A percentile compares a stretch with the other conserved stretches of the same genome.
phyloP scores from a whole-genome alignment of 2,113 vertebrate species.

The Sakesphorus luctuosus region DNA sequence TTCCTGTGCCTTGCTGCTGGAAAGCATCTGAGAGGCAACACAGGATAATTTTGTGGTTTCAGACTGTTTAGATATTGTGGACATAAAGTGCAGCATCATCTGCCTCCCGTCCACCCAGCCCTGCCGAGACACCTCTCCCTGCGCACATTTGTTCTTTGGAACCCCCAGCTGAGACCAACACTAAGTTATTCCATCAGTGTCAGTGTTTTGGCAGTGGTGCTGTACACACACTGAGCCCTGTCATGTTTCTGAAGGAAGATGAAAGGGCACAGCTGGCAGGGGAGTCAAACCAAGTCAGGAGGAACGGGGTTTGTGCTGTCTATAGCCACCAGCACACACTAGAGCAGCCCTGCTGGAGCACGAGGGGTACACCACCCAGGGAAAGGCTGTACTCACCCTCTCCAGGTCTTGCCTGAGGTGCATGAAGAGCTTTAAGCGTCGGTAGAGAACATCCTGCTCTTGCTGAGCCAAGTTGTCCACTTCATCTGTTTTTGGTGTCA shows the following conservation, averaged over 20 bases:
- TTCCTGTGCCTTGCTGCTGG: not conserved
- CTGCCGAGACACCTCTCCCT: not conserved
- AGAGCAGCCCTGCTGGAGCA: not conserved
- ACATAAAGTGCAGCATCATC: not conserved
- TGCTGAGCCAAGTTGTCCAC: constrained; percentile 97
- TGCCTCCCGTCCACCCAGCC: not conserved
- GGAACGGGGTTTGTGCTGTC: not conserved
- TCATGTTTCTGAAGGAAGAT: not conserved
- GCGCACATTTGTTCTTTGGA: not conserved
- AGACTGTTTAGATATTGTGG: not conserved
- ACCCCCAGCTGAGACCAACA: not conserved
- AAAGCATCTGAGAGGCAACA: not conserved
- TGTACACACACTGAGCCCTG: not conserved
- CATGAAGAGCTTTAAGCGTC: constrained; percentile 94
- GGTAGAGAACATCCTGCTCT: constrained; percentile 94
- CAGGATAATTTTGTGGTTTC: not conserved
- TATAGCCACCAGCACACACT: not conserved
- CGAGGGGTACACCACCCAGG: rapidly evolving
- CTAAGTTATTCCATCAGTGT: not conserved
- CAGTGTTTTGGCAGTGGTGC: not conserved
- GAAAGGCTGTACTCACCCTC: constrained; percentile 84
- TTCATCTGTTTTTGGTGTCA: constrained; percentile 91
- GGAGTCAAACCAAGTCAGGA: not conserved
- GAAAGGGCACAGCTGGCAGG: not conserved
- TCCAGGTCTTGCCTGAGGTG: constrained; percentile 96